Percentiles rank a stretch among this genome's conserved stretches.
Conservation (phyloP, 2,113 vertebrate genomes). For the Scomber japonicus region DNA sequence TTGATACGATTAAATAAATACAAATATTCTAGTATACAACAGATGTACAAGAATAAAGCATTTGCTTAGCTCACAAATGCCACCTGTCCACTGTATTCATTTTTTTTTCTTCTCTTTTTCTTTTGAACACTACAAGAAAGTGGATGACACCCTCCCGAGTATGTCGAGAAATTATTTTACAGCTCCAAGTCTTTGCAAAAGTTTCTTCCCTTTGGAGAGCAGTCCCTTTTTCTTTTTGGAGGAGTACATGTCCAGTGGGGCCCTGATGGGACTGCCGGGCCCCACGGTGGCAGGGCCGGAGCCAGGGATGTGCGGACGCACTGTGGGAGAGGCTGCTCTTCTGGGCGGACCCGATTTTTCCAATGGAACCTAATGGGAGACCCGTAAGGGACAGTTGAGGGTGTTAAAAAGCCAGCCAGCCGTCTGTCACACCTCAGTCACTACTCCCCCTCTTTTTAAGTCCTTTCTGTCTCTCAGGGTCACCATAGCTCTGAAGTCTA, state of each 20-base stretch:
- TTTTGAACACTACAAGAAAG: constrained; percentile 34
- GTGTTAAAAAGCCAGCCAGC: constrained; percentile 80
- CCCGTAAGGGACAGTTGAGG: constrained; percentile 88
- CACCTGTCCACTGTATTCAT: constrained; percentile 69
- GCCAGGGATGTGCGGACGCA: constrained; percentile 87
- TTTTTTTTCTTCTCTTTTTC: constrained; percentile 8
- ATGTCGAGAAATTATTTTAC: constrained; percentile 88
- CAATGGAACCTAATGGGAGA: constrained; percentile 93
- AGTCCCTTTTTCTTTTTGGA: constrained; percentile 96
- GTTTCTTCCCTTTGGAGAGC: constrained; percentile 96
- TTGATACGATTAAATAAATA: constrained; percentile 70
- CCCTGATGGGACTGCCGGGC: constrained; percentile 91
- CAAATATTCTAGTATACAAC: constrained; percentile 69
- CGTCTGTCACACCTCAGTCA: constrained; percentile 72
- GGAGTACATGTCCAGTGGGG: constrained; percentile 90
- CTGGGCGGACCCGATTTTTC: constrained; percentile 93
- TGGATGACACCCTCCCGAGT: constrained; percentile 78
- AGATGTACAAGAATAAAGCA: constrained; percentile 76
- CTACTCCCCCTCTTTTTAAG: constrained; percentile 62
- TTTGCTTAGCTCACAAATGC: constrained; percentile 80
- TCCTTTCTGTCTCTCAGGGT: constrained; percentile 75
- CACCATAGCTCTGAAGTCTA: constrained; percentile 71
- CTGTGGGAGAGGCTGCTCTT: constrained; percentile 92
- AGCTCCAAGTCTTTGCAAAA: constrained; percentile 93
- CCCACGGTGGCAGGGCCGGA: constrained; percentile 89